These are phyloP conservation scores for Grammomys surdaster DNA, from an alignment of 2,113 vertebrate species.

Conservation along the genomic window DNA sequence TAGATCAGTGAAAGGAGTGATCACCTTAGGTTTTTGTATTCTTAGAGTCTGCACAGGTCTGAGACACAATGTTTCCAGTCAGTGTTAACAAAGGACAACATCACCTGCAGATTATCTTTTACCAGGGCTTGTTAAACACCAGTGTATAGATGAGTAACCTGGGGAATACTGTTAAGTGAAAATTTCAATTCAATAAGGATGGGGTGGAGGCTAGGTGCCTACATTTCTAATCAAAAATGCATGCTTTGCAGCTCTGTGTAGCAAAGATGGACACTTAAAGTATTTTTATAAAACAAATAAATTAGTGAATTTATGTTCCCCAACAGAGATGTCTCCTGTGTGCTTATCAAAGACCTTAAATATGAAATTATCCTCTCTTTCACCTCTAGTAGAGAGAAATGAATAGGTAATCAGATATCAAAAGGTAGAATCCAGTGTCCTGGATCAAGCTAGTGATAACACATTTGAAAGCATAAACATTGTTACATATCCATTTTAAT, in stretches of 20 bases:
- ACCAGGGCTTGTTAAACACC: slow-evolving; percentile 8
- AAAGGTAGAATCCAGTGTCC: slow-evolving; percentile 4
- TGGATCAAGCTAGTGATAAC: slow-evolving; percentile 20
- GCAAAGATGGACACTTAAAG: slow-evolving; percentile 1
- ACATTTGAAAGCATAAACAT: slow-evolving; percentile 17
- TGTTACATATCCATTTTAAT: background rate
- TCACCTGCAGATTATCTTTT: background rate
- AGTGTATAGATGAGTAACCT: background rate
- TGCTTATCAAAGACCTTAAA: slow-evolving; percentile 36
- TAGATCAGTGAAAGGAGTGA: background rate
- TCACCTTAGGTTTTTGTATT: background rate
- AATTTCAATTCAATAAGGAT: slow-evolving; percentile 8
- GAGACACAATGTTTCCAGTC: background rate
- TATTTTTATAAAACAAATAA: slow-evolving; percentile 59
- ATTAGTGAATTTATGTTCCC: slow-evolving; percentile 25
- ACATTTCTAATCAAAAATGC: slow-evolving; percentile 36
- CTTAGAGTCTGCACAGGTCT: background rate
- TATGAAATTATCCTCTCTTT: slow-evolving; percentile 45
- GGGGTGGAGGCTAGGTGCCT: background rate
- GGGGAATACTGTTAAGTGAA: slow-evolving; percentile 29
- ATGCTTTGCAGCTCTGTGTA: slow-evolving; percentile 4
- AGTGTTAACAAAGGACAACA: background rate
- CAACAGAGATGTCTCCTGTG: background rate
- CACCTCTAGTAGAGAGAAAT: slow-evolving; percentile 11
- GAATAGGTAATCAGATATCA: slow-evolving; percentile 10